A percentile compares a stretch with the other conserved stretches of the same genome.
Conservation (phyloP, 2,797 vertebrate species). For the Clarias pachynema region DNA sequence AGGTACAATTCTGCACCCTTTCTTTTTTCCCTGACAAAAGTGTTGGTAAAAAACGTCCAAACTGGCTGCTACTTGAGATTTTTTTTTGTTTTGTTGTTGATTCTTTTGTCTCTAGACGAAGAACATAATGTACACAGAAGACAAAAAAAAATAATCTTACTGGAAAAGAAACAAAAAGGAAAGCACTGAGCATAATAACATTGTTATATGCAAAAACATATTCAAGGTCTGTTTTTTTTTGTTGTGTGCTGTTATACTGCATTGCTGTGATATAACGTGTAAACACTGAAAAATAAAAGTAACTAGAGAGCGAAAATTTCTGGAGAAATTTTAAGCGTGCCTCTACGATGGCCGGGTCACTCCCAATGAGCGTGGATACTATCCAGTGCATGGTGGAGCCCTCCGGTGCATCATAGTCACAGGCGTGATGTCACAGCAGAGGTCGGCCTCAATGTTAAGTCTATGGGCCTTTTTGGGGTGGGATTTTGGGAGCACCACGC, state of each 20-base stretch:
- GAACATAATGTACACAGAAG: not conserved
- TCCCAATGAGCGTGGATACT: no score
- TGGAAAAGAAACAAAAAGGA: not conserved
- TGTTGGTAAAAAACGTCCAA: not conserved
- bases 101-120: not conserved
- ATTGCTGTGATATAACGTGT: not conserved
- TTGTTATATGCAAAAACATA: not conserved
- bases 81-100: not conserved
- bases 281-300: not conserved
- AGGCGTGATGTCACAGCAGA: no score
- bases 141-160: not conserved
- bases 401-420: no score
- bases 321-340: no score
- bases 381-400: no score
- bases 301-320: not conserved
- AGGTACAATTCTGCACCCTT: not conserved
- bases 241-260: not conserved
- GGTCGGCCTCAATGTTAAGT: no score
- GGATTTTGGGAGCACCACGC: no score
- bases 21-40: no score
- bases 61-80: not conserved
- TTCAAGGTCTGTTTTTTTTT: not conserved
- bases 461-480: no score
- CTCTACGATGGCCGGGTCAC: no score
- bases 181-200: not conserved